These are phyloP conservation scores for Sinocyclocheilus anophthalmus DNA, from an alignment of 2,113 vertebrate species.

Conservation along the genomic window DNA sequence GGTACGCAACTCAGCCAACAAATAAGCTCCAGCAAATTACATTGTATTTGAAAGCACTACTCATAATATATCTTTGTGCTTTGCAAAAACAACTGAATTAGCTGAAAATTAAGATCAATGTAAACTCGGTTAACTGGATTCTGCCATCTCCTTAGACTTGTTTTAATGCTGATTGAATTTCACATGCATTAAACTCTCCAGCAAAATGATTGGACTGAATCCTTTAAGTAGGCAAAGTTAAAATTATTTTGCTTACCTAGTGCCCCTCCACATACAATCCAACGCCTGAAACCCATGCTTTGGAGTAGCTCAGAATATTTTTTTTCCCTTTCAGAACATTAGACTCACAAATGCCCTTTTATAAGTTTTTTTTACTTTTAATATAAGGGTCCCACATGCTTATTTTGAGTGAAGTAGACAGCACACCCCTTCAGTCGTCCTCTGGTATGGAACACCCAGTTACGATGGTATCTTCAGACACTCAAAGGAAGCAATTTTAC, in stretches of 20 bases:
- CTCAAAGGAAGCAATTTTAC: conserved; percentile 74
- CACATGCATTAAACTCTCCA: background rate
- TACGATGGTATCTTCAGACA: conserved; percentile 69
- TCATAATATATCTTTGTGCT: background rate
- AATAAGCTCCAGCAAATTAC: background rate
- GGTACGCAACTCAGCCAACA: too few species aligned
- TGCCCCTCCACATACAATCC: conserved; percentile 76
- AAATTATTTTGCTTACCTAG: conserved; percentile 70
- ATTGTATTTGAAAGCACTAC: background rate
- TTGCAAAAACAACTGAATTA: conserved; percentile 1
- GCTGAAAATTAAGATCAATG: background rate
- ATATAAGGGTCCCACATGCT: background rate
- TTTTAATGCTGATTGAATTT: background rate
- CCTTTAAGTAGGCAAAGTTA: background rate
- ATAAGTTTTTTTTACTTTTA: background rate
- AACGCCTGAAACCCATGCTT: conserved; percentile 77
- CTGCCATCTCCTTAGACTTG: background rate
- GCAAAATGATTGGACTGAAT: background rate
- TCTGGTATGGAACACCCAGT: conserved; percentile 47
- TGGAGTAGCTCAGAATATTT: conserved; percentile 5
- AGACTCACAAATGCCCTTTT: background rate
- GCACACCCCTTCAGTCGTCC: background rate
- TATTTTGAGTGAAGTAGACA: background rate
- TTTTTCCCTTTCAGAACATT: background rate
- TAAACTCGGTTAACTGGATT: background rate